Evolutionary conservation across 2,113 vertebrate species (phyloP), one percentile per base, ranked within the genome.

Genomic region (Cryptomyrus ogoouensis): DNA sequence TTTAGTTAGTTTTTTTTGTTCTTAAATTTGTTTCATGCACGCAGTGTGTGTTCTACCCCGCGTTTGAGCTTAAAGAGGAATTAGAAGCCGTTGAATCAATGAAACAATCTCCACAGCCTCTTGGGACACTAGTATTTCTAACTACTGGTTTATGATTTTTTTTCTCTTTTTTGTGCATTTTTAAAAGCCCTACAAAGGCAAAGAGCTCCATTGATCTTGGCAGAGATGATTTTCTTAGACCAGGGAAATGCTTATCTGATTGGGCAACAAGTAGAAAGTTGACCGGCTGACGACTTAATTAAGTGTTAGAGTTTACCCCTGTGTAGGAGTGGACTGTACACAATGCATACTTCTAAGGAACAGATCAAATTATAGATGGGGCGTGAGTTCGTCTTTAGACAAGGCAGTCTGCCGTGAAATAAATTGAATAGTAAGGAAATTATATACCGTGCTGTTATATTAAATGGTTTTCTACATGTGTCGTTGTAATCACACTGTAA

Each of bases 361-460:
- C 19, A 89, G 27, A 83, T 80, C 47, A 80, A 53, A 89, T 89
- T 83, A 89, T 83, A 83, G 31, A 89, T 89, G n/a, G 27, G 49
- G 27, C 50, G 17, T 13, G 44, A 52, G 44, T 56, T 89, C n/a
- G 9, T 42, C 39, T 50, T 83, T 53, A 53, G 50, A 42, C 31
- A 24, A 24, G 21, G 49, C 74, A 44, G 47, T 83, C 87, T 35
- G 87, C 87, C 87, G 56, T 42, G 56, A 62, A 62, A 62, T 88
- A 24, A 88, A 88, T 66, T 88, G 56, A 24, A 88, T 35, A n/a
- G 53, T 62, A 49, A 52, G 49, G 74, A 89, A 83, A 89, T 52
- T 89, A 19, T 89, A 88, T 83, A 53, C 35, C 24, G 74, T 24
- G 5, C 27, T 49, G 7, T 49, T 53, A 53, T 44, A 56, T 56